Base-by-base conservation (phyloP, 1,140 invertebrate genomes). In the Drosophila lacertosa region DNA sequence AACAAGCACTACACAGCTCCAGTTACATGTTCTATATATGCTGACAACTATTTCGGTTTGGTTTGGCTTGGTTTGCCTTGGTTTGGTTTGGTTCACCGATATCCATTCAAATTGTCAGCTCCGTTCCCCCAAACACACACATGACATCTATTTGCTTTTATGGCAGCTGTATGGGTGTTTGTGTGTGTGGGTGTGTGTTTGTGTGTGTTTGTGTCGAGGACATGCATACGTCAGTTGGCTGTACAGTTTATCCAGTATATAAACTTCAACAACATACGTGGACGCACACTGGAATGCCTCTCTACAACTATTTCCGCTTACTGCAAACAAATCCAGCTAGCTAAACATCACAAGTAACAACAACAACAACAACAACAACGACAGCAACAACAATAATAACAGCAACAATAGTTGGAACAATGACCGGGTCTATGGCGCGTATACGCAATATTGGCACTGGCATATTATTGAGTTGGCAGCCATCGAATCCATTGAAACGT, bases 61-160 rank as follows among this genome's bases (percentile, higher is more conserved):
- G 48, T 64, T 72, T 58, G 54, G 39, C 60, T 72, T n/a, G n/a
- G n/a, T n/a, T n/a, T n/a, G n/a, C n/a, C n/a, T 82, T 44, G 65
- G 74, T 77, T 82, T 63, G 48, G 48, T 64, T 72, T 58, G 54
- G 39, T 67, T 72, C 59, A 63, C 39, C 59, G 67, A 70, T 63
- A 67, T 58, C 64, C 69, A 66, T 71, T 58, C 53, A 66, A 77
- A 83, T 69, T 81, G 66, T 63, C 40, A 44, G 54, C 9, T 3
- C 26, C 40, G 5, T 4, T 16, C 9, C 18, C 39, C 6, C 22
- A 22, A 37, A 15, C 35, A 13, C 42, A 68, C 58, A 65, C 32
- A 55, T 58, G 81, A 86, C 81, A 84, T 81, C 74, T 84, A 84
- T 84, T 84, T 84, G 81, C 81, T 86, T 86, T 86, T 86, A 86